phyloP scores from a whole-genome alignment of 1,140 invertebrate genomes.

The Pseudomyrmex dendroicus region DNA sequence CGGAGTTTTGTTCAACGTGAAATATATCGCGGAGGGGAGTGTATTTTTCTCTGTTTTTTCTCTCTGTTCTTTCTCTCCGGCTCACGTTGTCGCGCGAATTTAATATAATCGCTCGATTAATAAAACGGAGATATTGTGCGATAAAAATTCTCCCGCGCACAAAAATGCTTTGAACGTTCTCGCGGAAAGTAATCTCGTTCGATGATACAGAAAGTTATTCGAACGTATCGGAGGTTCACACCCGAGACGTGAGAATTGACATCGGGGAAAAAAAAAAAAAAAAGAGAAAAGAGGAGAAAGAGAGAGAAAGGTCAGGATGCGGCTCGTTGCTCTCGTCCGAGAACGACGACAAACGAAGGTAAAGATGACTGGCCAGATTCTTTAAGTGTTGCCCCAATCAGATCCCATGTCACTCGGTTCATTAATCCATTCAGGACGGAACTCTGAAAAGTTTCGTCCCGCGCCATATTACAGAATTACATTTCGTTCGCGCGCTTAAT shows the following conservation, averaged over 20 bases:
- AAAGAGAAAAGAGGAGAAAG: constrained; percentile 14
- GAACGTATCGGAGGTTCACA: constrained; percentile 37
- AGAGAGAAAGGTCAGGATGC: constrained; percentile 66
- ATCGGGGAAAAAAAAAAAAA: constrained; percentile 3
- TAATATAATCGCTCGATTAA: no score
- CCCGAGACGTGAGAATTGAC: constrained; percentile 58
- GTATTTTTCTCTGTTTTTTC: background rate
- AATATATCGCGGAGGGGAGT: background rate
- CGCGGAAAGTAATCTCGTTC: constrained; percentile 40
- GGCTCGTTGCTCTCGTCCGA: constrained; percentile 63
- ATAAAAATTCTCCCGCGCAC: no score
- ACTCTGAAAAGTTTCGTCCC: constrained; percentile 62
- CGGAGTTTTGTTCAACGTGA: constrained; percentile 24
- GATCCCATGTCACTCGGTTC: constrained; percentile 82
- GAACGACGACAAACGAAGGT: constrained; percentile 69
- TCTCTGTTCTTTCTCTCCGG: no score
- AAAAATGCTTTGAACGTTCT: background rate
- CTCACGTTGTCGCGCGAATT: no score
- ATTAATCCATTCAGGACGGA: constrained; percentile 76
- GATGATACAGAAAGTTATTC: constrained; percentile 26
- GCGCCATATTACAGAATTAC: constrained; percentile 67
- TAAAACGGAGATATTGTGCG: no score
- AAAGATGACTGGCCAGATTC: constrained; percentile 80
- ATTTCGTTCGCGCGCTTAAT: constrained; percentile 60
- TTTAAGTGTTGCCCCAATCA: constrained; percentile 79